Conservation (phyloP, 2,888 invertebrate genomes). For the Mesorhabditis spiculigera region DNA sequence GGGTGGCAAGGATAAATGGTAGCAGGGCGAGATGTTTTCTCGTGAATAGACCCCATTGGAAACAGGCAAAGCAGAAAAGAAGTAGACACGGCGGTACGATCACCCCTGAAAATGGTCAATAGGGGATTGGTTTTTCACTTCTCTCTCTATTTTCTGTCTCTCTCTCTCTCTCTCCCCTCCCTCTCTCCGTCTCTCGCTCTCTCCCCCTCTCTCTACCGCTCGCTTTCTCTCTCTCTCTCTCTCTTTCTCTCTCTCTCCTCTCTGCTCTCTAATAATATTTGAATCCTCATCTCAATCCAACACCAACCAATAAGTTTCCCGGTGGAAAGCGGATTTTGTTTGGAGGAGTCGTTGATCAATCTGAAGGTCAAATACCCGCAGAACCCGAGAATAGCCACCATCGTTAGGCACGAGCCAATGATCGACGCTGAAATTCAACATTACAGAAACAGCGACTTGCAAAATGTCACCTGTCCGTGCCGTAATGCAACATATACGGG, state of each 20-base stretch:
- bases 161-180: too few relatives aligned
- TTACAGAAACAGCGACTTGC: background rate
- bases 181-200: too few relatives aligned
- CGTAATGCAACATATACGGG: background rate
- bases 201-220: too few relatives aligned
- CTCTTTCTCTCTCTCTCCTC: background rate
- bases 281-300: too few relatives aligned
- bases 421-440: background rate
- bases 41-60: background rate
- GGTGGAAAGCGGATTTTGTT: background rate
- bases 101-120: background rate
- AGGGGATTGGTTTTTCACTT: too few relatives aligned
- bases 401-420: slow-evolving; percentile 4
- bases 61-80: background rate
- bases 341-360: background rate
- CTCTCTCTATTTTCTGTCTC: too few relatives aligned
- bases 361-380: background rate
- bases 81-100: background rate
- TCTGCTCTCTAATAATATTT: too few relatives aligned
- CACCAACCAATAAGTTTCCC: background rate
- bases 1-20: background rate
- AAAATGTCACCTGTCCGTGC: background rate
- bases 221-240: background rate
- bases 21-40: slow-evolving; percentile 4
- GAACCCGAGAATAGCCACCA: background rate